phyloP scores from a whole-genome alignment of 2,888 invertebrate species.

The Drosophila anomalata region DNA sequence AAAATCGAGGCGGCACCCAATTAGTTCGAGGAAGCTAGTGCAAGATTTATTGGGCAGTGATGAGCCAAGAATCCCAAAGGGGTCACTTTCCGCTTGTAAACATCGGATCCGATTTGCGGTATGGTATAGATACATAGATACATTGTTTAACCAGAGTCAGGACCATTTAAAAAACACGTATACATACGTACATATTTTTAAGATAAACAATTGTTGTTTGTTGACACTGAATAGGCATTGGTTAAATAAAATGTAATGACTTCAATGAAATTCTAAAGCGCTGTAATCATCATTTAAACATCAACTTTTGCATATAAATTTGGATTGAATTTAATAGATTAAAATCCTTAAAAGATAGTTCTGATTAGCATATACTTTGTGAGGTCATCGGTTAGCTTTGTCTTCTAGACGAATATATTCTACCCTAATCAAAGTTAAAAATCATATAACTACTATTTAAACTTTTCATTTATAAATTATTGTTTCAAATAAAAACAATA shows the following conservation, averaged over 20 bases:
- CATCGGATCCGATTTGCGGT: conserved; percentile 7
- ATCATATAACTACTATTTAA: not conserved
- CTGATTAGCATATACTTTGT: not conserved
- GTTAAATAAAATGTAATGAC: too few relatives aligned
- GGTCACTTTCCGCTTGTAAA: conserved; percentile 4
- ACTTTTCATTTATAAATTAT: not conserved
- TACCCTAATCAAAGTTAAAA: not conserved
- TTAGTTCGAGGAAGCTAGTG: conserved; percentile 15
- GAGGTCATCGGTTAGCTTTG: not conserved
- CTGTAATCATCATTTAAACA: too few relatives aligned
- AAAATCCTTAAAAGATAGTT: not conserved
- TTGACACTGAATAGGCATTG: too few relatives aligned
- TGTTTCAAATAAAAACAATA: too few relatives aligned
- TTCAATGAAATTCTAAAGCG: too few relatives aligned
- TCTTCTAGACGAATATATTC: not conserved
- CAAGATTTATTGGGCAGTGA: conserved; percentile 26
- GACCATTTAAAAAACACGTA: not conserved
- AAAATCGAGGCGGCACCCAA: conserved; percentile 17
- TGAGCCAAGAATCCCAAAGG: conserved; percentile 32
- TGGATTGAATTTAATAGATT: too few relatives aligned
- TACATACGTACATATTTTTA: not conserved
- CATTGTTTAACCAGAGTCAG: not conserved
- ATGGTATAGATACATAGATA: not conserved
- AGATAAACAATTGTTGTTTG: not conserved
- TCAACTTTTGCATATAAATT: too few relatives aligned